Evolutionary conservation across 2,113 vertebrate genomes (phyloP).

Genomic region (Girardinichthys multiradiatus): DNA sequence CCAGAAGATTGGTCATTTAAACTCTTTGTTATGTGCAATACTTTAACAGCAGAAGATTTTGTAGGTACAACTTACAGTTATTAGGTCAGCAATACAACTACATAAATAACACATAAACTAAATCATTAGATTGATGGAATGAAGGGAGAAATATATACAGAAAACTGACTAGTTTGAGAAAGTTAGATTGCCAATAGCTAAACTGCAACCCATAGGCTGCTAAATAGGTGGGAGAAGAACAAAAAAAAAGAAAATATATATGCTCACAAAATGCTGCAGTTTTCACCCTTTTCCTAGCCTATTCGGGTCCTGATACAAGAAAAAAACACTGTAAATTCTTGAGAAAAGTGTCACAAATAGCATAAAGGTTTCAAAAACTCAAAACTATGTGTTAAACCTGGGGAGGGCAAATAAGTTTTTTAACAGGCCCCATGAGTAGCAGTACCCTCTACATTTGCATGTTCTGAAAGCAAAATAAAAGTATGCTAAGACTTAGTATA

Average conservation of each 20-base stretch:
- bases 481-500: too few species aligned
- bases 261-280: background rate
- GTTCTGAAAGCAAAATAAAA: background rate
- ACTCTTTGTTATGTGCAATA: background rate
- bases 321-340: too few species aligned
- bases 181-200: background rate
- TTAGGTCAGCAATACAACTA: background rate
- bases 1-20: background rate
- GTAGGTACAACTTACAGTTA: background rate
- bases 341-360: too few species aligned
- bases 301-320: too few species aligned
- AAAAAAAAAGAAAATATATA: background rate
- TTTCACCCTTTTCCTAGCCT: too few species aligned
- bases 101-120: background rate
- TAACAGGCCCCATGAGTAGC: background rate
- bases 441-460: background rate
- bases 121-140: too few species aligned
- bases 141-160: too few species aligned
- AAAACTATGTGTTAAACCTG: background rate
- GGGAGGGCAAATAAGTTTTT: background rate
- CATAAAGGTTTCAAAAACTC: too few species aligned
- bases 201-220: background rate
- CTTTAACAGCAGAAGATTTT: background rate
- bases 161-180: background rate
- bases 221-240: too few species aligned